A percentile compares a stretch with the other conserved stretches of the same genome.
Evolutionary conservation across 2,888 invertebrate genomes (phyloP).

Genomic region (Rhodophaea formosa): DNA sequence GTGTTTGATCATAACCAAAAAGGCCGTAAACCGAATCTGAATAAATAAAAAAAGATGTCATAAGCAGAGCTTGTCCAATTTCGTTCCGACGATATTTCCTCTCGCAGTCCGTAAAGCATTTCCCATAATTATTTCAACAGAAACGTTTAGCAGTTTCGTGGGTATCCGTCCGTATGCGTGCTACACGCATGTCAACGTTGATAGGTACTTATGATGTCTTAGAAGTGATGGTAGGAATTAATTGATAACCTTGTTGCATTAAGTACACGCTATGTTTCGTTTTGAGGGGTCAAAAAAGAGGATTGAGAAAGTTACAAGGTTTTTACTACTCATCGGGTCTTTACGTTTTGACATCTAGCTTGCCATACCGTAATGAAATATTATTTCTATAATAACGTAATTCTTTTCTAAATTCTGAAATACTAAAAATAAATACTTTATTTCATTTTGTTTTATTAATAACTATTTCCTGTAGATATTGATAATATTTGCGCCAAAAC

Average conservation of each 20-base stretch:
- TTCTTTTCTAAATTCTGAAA: no score
- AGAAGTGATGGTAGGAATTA: conserved; percentile 11
- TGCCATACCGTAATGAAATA: no score
- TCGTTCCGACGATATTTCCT: conserved; percentile 6
- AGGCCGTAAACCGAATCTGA: not conserved
- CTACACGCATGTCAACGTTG: conserved; percentile 43
- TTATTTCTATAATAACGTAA: no score
- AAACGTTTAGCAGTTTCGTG: conserved; percentile 35
- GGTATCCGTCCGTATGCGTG: conserved; percentile 50
- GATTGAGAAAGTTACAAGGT: no score
- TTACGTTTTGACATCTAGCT: no score
- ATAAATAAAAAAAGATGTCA: not conserved
- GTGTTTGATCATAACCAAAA: not conserved
- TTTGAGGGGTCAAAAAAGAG: not conserved
- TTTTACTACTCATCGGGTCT: no score
- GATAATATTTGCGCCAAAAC: no score
- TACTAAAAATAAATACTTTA: no score
- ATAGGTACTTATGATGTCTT: conserved; percentile 23
- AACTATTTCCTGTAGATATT: no score
- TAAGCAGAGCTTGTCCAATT: conserved; percentile 4
- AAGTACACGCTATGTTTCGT: not conserved
- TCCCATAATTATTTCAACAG: conserved; percentile 26
- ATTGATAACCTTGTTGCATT: conserved; percentile 6
- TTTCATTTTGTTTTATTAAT: no score
- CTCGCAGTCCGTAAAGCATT: conserved; percentile 18